Evolutionary conservation across 2,888 invertebrate genomes (phyloP).

Genomic region (Metellina segmentata): DNA sequence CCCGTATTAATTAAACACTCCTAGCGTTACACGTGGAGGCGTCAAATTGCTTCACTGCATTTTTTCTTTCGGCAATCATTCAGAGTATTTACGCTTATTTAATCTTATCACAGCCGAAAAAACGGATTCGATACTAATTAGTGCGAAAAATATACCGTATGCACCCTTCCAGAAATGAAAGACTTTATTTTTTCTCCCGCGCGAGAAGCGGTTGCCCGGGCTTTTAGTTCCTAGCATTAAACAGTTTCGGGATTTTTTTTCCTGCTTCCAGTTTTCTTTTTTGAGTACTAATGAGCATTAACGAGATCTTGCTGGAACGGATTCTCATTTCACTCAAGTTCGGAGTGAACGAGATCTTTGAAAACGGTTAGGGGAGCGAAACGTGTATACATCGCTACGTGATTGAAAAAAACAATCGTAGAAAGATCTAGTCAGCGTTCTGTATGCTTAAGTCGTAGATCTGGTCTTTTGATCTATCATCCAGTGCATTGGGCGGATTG

Average conservation of each 20-base stretch:
- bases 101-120: conserved; percentile 52
- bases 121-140: conserved; percentile 64
- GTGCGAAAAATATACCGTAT: conserved; percentile 58
- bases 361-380: conserved; percentile 4
- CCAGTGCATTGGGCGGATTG: no score
- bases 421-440: no score
- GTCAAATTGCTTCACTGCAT: conserved; percentile 53
- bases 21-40: conserved; percentile 30
- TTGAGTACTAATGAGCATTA: conserved; percentile 55
- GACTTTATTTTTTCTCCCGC: conserved; percentile 26
- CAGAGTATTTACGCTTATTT: conserved; percentile 66
- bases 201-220: not conserved
- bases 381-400: no score
- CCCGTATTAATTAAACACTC: conserved; percentile 66
- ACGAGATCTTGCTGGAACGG: conserved; percentile 32
- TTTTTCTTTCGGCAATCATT: conserved; percentile 52
- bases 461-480: no score
- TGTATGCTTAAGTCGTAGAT: no score
- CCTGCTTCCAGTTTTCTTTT: not conserved
- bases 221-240: conserved; percentile 34
- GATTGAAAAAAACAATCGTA: no score
- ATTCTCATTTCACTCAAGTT: conserved; percentile 31
- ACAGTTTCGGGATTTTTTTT: not conserved
- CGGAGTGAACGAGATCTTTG: conserved; percentile 12
- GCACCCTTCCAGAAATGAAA: conserved; percentile 36